These are phyloP conservation scores for Scatophagus argus DNA, from an alignment of 2,113 vertebrate species.

Conservation along the genomic window DNA sequence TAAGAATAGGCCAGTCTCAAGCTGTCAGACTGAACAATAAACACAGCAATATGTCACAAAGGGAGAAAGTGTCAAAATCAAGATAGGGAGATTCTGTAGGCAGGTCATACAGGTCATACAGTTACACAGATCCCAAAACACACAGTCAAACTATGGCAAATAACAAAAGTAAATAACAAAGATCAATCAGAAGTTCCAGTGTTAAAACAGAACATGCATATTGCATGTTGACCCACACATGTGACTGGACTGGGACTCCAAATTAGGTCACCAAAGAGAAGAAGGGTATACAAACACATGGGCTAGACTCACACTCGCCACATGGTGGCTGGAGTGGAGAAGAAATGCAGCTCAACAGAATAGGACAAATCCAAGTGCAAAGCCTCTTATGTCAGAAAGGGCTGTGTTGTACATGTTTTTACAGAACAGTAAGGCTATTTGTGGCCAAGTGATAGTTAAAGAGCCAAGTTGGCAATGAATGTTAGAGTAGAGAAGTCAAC, in stretches of 20 bases:
- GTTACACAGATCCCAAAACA: not conserved
- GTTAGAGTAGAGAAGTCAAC: not conserved
- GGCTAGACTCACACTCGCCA: slow-evolving; percentile 9
- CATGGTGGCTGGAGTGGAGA: slow-evolving; percentile 5
- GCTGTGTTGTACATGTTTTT: slow-evolving; percentile 15
- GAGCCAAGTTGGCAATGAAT: not conserved
- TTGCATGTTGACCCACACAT: not conserved
- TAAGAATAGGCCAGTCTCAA: slow-evolving; percentile 39
- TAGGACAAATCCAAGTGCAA: not conserved
- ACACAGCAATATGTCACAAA: not conserved
- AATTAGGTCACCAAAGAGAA: slow-evolving; percentile 26
- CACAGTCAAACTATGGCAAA: accelerated
- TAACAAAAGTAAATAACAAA: not conserved
- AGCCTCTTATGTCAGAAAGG: slow-evolving; percentile 22
- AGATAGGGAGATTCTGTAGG: not conserved
- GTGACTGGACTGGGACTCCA: not conserved
- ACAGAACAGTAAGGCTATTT: not conserved
- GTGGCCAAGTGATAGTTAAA: not conserved
- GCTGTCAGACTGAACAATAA: slow-evolving; percentile 14
- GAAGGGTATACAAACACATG: slow-evolving; percentile 6
- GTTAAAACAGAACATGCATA: not conserved
- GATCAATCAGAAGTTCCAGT: not conserved
- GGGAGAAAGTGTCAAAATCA: not conserved
- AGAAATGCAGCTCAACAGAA: slow-evolving; percentile 11
- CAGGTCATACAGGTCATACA: not conserved